Evolutionary conservation across 1,140 invertebrate species (phyloP).

Genomic region (Rhagoletis zephyria): DNA sequence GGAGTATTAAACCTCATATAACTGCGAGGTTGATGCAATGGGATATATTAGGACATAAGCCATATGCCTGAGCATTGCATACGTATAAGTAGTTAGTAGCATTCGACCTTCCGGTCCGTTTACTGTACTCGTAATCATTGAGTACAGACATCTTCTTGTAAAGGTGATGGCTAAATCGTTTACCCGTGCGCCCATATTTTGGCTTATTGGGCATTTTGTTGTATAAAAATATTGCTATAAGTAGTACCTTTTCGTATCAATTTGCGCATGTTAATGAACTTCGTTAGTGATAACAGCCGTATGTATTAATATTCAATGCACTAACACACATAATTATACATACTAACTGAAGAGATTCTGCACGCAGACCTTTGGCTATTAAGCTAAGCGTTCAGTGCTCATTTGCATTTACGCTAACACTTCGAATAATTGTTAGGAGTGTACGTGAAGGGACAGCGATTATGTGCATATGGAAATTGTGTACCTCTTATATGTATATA

Average conservation of each 20-base stretch:
- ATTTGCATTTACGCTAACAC: neutral
- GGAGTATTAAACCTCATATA: too few relatives aligned
- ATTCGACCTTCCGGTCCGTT: too few relatives aligned
- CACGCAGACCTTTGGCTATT: neutral
- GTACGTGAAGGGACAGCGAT: neutral
- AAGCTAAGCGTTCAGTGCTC: conserved; percentile 26
- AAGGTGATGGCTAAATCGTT: too few relatives aligned
- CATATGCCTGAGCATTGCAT: too few relatives aligned
- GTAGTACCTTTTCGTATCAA: neutral
- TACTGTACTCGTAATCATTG: too few relatives aligned
- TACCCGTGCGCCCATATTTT: neutral
- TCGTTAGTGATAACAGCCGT: conserved; percentile 42
- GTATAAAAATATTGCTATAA: conserved; percentile 6
- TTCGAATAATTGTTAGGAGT: neutral
- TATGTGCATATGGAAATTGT: too few relatives aligned
- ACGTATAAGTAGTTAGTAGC: too few relatives aligned
- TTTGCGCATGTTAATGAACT: conserved; percentile 38
- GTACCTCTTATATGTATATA: too few relatives aligned
- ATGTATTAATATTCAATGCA: conserved; percentile 14
- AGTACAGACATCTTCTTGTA: too few relatives aligned
- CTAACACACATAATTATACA: neutral
- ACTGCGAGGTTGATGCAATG: too few relatives aligned
- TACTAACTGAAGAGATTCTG: neutral
- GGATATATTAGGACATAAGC: too few relatives aligned
- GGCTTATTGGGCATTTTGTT: conserved; percentile 11